phyloP scores from a whole-genome alignment of 2,888 invertebrate genomes.

The Gortyna flavago region DNA sequence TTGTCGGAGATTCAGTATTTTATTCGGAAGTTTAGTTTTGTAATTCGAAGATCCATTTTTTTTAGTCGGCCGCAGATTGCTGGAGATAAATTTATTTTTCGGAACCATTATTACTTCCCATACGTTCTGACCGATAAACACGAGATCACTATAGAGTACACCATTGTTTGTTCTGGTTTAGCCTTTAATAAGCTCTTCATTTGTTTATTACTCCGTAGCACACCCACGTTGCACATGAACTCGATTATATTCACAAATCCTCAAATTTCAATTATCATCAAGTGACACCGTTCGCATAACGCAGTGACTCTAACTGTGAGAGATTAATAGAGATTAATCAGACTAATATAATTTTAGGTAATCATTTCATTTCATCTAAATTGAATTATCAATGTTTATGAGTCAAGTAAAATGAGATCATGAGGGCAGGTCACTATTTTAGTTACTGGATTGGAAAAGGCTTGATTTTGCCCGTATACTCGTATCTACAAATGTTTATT shows the following conservation, averaged over 20 bases:
- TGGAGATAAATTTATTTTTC: too few relatives aligned
- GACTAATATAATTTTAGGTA: conserved; percentile 13
- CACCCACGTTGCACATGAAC: background rate
- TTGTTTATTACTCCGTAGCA: background rate
- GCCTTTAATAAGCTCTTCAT: background rate
- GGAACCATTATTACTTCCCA: too few relatives aligned
- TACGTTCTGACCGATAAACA: too few relatives aligned
- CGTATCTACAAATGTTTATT: too few relatives aligned
- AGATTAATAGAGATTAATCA: conserved; percentile 14
- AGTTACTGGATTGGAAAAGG: too few relatives aligned
- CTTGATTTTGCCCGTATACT: too few relatives aligned
- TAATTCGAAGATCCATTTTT: too few relatives aligned
- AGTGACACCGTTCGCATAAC: conserved; percentile 20
- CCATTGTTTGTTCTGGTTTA: background rate
- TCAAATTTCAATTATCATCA: conserved; percentile 22
- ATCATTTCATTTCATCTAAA: conserved; percentile 17
- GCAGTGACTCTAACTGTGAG: background rate
- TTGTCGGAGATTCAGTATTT: too few relatives aligned
- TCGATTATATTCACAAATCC: conserved; percentile 15
- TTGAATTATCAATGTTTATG: background rate
- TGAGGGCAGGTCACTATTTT: too few relatives aligned
- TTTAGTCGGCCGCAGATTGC: too few relatives aligned
- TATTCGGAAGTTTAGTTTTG: too few relatives aligned
- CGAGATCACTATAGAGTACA: too few relatives aligned
- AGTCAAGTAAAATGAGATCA: background rate